Evolutionary conservation across 1,140 invertebrate species (phyloP).

Genomic region (Drosophila orena): DNA sequence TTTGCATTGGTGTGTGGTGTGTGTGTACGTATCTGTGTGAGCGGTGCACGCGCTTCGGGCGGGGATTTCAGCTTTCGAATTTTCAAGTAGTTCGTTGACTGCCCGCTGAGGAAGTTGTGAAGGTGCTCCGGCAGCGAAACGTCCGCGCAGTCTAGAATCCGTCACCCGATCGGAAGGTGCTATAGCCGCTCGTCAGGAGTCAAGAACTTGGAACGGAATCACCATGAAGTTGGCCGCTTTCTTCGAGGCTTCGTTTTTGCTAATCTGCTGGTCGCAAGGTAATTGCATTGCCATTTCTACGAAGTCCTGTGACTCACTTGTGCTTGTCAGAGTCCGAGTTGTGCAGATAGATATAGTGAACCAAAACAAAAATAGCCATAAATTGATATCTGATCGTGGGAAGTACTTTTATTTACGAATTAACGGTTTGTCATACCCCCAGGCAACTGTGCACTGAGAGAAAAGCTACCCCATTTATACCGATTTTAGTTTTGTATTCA

Average conservation of each 20-base stretch:
- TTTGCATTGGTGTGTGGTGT: background rate
- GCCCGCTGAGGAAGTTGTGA: slow-evolving; percentile 77
- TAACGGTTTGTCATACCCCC: background rate
- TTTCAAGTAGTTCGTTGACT: slow-evolving; percentile 82
- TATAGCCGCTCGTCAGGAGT: slow-evolving; percentile 44
- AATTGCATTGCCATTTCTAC: slow-evolving; percentile 23
- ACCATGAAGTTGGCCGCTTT: slow-evolving; percentile 51
- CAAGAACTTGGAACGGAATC: slow-evolving; percentile 8
- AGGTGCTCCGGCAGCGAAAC: slow-evolving; percentile 64
- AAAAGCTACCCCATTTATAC: background rate
- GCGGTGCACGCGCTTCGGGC: slow-evolving; percentile 69
- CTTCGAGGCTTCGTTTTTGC: slow-evolving; percentile 42
- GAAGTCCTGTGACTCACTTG: slow-evolving; percentile 39
- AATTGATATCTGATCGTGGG: slow-evolving; percentile 41
- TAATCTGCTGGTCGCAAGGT: slow-evolving; percentile 68
- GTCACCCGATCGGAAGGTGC: slow-evolving; percentile 67
- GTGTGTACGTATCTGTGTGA: slow-evolving; percentile 28
- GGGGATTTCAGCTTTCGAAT: slow-evolving; percentile 79
- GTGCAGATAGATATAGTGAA: slow-evolving; percentile 18
- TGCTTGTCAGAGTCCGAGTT: slow-evolving; percentile 17
- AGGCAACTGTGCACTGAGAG: background rate
- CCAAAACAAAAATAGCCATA: slow-evolving; percentile 32
- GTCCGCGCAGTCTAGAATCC: slow-evolving; percentile 75
- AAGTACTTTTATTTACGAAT: slow-evolving; percentile 32
- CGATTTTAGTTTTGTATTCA: too few species aligned